Evolutionary conservation across 1,140 invertebrate genomes (phyloP).

Genomic region (Alviniconcha marisindica): DNA sequence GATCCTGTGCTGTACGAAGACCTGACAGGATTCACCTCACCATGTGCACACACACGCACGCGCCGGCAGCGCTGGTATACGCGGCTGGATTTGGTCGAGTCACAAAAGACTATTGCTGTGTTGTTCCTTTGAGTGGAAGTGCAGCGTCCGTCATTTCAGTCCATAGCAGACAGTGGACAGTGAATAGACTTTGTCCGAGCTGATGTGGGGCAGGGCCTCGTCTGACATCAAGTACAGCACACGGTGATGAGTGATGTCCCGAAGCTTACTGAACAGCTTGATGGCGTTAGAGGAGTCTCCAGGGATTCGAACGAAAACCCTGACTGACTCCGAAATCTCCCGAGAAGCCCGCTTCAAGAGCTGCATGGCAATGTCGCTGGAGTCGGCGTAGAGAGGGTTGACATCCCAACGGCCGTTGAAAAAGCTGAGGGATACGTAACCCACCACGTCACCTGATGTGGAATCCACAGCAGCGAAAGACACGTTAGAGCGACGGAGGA

Average conservation of each 20-base stretch:
- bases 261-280: slow-evolving; percentile 24
- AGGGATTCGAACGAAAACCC: slow-evolving; percentile 27
- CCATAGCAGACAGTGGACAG: slow-evolving; percentile 37
- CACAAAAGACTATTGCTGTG: too few species aligned
- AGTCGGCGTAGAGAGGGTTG: slow-evolving; percentile 30
- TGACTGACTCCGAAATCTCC: slow-evolving; percentile 17
- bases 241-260: slow-evolving; percentile 18
- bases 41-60: too few species aligned
- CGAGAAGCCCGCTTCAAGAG: slow-evolving; percentile 24
- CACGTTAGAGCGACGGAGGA: neutral
- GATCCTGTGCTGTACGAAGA: too few species aligned
- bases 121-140: too few species aligned
- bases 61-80: too few species aligned
- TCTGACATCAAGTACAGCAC: slow-evolving; percentile 35
- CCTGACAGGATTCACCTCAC: too few species aligned
- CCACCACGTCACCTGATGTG: neutral
- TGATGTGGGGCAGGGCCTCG: neutral
- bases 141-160: neutral
- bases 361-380: slow-evolving; percentile 23
- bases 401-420: slow-evolving; percentile 31
- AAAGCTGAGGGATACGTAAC: slow-evolving; percentile 31
- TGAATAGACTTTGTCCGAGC: slow-evolving; percentile 30
- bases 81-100: too few species aligned
- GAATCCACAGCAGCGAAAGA: slow-evolving; percentile 26
- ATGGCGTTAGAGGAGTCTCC: neutral